Evolutionary conservation across 2,113 vertebrate species (phyloP).

Genomic region (Anolis sagrei): DNA sequence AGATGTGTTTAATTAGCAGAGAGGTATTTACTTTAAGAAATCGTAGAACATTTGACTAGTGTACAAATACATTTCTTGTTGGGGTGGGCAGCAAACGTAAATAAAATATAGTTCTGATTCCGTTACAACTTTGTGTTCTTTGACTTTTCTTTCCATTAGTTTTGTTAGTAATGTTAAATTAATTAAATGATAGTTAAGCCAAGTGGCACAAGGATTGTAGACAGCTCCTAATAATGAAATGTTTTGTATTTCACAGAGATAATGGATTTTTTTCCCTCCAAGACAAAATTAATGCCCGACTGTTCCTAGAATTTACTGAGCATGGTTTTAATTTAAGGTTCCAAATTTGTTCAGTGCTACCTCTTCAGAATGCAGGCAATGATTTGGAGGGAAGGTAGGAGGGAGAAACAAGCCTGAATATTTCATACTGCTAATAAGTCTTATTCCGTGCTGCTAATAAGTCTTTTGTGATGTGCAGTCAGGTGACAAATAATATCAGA

Average conservation of each 20-base stretch:
- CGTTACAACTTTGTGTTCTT: slow-evolving; percentile 21
- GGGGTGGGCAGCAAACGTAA: background rate
- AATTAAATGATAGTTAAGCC: slow-evolving; percentile 39
- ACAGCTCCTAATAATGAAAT: background rate
- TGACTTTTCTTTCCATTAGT: slow-evolving; percentile 31
- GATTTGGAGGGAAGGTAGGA: background rate
- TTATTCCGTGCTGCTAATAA: slow-evolving; percentile 19
- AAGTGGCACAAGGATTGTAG: background rate
- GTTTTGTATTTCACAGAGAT: slow-evolving; percentile 32
- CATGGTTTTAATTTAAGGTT: slow-evolving; percentile 17
- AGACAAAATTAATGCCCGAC: slow-evolving; percentile 5
- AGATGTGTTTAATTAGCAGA: slow-evolving; percentile 20
- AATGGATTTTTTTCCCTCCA: slow-evolving; percentile 25
- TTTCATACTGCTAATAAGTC: slow-evolving; percentile 21
- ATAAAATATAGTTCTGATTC: slow-evolving; percentile 13
- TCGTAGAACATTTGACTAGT: background rate
- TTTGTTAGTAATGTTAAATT: slow-evolving; percentile 39
- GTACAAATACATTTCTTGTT: slow-evolving; percentile 16
- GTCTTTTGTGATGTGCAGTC: slow-evolving; percentile 2
- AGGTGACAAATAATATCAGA: slow-evolving; percentile 1
- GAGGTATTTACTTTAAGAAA: slow-evolving; percentile 39
- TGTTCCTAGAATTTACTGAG: slow-evolving; percentile 5
- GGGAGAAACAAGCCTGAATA: background rate
- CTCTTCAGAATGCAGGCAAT: background rate
- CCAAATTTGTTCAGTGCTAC: background rate